Conservation (phyloP, 2,113 vertebrate species). For the Chaetops frenatus region DNA sequence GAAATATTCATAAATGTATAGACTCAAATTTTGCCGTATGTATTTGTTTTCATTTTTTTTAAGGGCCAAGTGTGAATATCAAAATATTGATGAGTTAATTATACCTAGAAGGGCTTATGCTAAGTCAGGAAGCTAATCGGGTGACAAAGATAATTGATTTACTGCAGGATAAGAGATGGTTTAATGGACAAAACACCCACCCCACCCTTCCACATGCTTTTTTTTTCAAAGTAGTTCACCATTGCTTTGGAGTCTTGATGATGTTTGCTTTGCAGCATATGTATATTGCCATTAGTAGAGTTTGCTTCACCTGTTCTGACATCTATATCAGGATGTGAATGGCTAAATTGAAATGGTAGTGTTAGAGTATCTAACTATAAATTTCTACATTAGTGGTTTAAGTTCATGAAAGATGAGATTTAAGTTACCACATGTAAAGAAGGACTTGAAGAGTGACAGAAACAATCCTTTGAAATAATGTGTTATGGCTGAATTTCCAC, state of each 20-base stretch:
- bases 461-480: neutral
- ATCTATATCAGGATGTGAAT: neutral
- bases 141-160: neutral
- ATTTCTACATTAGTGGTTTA: neutral
- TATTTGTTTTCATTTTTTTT: neutral
- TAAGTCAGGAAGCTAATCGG: neutral
- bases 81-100: neutral
- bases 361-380: neutral
- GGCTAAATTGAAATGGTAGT: neutral
- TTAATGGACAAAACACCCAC: neutral
- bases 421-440: neutral
- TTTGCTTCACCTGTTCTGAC: neutral
- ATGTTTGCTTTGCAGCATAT: neutral
- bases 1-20: neutral
- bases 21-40: neutral
- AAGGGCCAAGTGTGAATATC: neutral
- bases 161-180: neutral
- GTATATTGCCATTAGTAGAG: neutral
- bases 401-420: neutral
- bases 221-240: neutral
- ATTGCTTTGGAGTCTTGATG: neutral
- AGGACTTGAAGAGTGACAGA: neutral
- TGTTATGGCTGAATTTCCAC: neutral
- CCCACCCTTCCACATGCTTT: neutral
- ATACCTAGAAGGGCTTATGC: neutral